A percentile compares a stretch with the other conserved stretches of the same genome.
These are phyloP conservation scores for Heliconius charithonia DNA, from an alignment of 2,888 invertebrate species.

Conservation along the genomic window DNA sequence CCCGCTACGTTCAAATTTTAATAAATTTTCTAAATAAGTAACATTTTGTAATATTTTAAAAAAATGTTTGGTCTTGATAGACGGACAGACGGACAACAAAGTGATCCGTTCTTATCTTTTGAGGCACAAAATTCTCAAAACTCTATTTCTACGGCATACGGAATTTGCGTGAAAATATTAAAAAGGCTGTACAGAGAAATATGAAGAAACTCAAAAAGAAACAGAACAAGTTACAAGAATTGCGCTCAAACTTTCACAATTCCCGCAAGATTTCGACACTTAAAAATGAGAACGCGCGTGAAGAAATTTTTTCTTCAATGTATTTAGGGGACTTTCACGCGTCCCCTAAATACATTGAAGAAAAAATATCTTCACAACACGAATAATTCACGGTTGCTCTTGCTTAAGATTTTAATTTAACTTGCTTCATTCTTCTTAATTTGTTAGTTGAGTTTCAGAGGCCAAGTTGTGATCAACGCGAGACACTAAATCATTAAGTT, in stretches of 20 bases:
- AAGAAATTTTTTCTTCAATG: no score
- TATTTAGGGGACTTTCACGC: no score
- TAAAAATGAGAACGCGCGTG: constrained; percentile 39
- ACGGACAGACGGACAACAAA: no score
- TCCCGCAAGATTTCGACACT: constrained; percentile 34
- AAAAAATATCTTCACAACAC: constrained; percentile 61
- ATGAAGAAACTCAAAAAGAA: neutral
- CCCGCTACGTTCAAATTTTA: no score
- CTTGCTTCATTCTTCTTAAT: constrained; percentile 80
- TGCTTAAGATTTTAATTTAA: constrained; percentile 80
- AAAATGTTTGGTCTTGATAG: no score
- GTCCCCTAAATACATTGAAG: constrained; percentile 49
- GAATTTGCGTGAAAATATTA: neutral
- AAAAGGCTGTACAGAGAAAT: constrained; percentile 1
- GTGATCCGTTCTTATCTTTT: no score
- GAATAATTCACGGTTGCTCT: constrained; percentile 64
- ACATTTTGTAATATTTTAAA: no score
- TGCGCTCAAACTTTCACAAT: constrained; percentile 41
- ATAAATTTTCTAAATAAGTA: no score
- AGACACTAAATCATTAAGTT: constrained; percentile 42
- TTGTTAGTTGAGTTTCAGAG: constrained; percentile 68
- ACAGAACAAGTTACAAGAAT: constrained; percentile 10
- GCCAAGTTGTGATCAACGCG: constrained; percentile 42
- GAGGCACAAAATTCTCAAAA: no score
- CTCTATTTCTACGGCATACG: neutral